Evolutionary conservation across 2,888 invertebrate genomes (phyloP), one percentile per base, ranked within the genome.

Genomic region (Mythimna pallens): DNA sequence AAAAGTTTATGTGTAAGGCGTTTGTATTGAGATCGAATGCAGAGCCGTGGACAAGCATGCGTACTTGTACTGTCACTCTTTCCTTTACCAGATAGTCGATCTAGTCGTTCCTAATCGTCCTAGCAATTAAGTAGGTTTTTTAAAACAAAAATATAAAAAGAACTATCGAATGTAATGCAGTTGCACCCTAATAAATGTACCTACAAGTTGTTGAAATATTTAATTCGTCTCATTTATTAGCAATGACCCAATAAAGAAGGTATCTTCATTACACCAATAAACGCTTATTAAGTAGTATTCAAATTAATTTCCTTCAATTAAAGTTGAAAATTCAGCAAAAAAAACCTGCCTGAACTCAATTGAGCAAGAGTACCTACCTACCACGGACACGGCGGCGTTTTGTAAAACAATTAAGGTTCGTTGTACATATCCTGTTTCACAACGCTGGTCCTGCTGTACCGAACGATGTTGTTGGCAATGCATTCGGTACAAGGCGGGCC

Each of bases 371-470:
- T 52, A 54, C 52, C 17, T 36, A 57, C 47, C n/a, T 36, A 57
- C 61, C 14, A 40, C 67, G 74, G 30, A 30, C 47, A 64, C 25
- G 52, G 59, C 57, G 70, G 79, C 65, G 62, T 68, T 76, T 84
- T 75, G 77, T 83, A 65, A 80, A 76, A 77, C 76, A 82, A 84
- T 82, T 80, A 85, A 80, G 63, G 70, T 76, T 86, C 68, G 66
- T 84, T 82, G 76, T 76, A 71, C 75, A 84, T 81, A 84, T 85
- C 86, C 86, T 86, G 86, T 86, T 85, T 74, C 76, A 65, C 62
- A 74, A 84, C 54, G 30, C 52, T 36, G 68, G 78, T 80, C 82
- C 84, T 80, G 84, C 30, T 73, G 73, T 69, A 30, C 57, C 65
- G 61, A 17, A 66, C 58, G 36, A 55, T 68, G 50, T 70, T 68